These are phyloP conservation scores for Etheostoma nigrum DNA, from an alignment of 2,797 vertebrate genomes.

Conservation along the genomic window DNA sequence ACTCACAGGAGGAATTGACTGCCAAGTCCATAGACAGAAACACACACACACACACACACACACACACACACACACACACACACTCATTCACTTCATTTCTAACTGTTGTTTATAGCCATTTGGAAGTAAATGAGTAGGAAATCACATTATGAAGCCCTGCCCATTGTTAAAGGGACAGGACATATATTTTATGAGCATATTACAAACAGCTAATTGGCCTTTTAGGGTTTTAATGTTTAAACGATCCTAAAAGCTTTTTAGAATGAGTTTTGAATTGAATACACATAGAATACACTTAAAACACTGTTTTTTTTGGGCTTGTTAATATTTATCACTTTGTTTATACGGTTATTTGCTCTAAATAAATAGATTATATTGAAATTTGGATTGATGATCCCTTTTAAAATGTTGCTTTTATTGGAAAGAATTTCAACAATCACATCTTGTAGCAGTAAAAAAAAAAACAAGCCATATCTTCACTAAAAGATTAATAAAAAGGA, in stretches of 20 bases:
- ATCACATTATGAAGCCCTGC: conserved; percentile 82
- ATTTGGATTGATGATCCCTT: neutral
- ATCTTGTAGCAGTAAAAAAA: neutral
- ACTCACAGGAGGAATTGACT: conserved; percentile 81
- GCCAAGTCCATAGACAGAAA: conserved; percentile 60
- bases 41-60: conserved; percentile 20
- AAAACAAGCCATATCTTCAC: fast-evolving
- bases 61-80: conserved; percentile 33
- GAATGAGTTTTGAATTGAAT: conserved; percentile 43
- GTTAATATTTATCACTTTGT: neutral
- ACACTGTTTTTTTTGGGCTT: neutral
- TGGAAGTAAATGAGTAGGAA: conserved; percentile 83
- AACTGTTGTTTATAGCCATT: conserved; percentile 83
- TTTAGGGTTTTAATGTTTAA: conserved; percentile 73
- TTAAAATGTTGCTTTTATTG: neutral
- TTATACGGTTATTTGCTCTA: conserved; percentile 13
- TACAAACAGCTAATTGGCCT: conserved; percentile 64
- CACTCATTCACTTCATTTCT: conserved; percentile 79
- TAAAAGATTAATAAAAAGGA: conserved; percentile 35
- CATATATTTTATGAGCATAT: conserved; percentile 66
- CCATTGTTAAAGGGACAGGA: conserved; percentile 76
- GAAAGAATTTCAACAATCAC: neutral
- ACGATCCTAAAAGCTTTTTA: conserved; percentile 44
- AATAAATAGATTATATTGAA: neutral
- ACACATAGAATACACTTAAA: conserved; percentile 31